Conservation (phyloP, 2,113 vertebrate species). For the Ageneiosus marmoratus region DNA sequence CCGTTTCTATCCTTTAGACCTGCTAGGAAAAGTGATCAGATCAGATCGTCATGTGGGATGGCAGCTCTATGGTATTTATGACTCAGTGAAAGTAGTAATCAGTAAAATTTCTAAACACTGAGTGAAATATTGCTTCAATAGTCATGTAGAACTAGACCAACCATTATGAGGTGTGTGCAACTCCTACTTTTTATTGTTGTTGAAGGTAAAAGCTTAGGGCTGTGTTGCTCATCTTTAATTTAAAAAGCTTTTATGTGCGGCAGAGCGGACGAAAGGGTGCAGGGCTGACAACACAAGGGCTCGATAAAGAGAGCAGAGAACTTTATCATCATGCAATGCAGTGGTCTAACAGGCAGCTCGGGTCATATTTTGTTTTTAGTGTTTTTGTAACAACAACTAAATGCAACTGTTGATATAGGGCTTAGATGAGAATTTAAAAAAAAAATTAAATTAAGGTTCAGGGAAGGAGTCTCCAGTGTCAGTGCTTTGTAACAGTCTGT, state of each 20-base stretch:
- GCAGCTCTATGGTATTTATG: background rate
- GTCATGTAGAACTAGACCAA: background rate
- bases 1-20: background rate
- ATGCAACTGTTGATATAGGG: too few species aligned
- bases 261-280: background rate
- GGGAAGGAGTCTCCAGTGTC: background rate
- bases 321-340: constrained; percentile 35
- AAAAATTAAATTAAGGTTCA: too few species aligned
- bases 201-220: constrained; percentile 2
- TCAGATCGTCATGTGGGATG: background rate
- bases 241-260: constrained; percentile 8
- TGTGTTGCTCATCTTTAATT: constrained; percentile 13
- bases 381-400: too few species aligned
- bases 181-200: background rate
- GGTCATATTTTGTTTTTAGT: background rate
- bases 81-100: constrained; percentile 8
- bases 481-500: background rate
- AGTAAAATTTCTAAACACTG: background rate
- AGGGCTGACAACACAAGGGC: background rate
- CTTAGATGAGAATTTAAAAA: too few species aligned
- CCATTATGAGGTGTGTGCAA: background rate
- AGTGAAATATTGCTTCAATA: background rate
- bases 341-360: constrained; percentile 15
- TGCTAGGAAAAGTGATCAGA: background rate
- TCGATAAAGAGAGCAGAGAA: constrained; percentile 18